Percentiles rank a stretch among this genome's conserved stretches.
Conservation (phyloP, 2,888 invertebrate genomes). For the Chorisops tibialis region DNA sequence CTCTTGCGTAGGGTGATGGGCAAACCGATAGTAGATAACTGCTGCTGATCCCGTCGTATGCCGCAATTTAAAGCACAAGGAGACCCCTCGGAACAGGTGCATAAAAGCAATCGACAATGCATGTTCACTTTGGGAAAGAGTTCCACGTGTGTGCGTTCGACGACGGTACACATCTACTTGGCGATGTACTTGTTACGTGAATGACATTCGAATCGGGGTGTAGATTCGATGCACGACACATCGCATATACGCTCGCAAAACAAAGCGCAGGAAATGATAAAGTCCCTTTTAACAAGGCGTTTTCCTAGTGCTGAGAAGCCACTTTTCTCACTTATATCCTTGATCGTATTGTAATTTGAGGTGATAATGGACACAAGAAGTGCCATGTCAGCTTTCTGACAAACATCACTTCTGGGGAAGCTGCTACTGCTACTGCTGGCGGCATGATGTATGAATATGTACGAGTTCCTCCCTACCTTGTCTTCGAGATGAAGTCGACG, state of each 20-base stretch:
- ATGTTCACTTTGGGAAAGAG: conserved; percentile 19
- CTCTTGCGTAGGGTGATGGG: neutral
- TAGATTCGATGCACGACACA: too few relatives aligned
- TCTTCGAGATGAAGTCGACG: neutral
- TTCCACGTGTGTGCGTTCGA: neutral
- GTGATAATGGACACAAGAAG: conserved; percentile 29
- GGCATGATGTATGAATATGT: neutral
- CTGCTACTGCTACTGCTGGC: neutral
- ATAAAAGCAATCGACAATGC: conserved; percentile 10
- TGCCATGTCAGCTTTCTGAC: conserved; percentile 27
- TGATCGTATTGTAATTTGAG: conserved; percentile 29
- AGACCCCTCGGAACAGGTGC: conserved; percentile 20
- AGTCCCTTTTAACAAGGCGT: conserved; percentile 26
- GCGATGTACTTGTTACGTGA: neutral
- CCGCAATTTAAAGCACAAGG: conserved; percentile 16
- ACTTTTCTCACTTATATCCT: conserved; percentile 23
- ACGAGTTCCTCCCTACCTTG: too few relatives aligned
- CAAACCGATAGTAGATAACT: conserved; percentile 8
- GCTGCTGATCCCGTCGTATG: conserved; percentile 21
- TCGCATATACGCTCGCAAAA: neutral
- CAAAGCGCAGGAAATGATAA: conserved; percentile 31
- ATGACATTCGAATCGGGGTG: too few relatives aligned
- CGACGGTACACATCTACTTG: neutral
- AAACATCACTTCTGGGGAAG: conserved; percentile 1
- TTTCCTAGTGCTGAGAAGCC: conserved; percentile 16